These are phyloP conservation scores for Cheirogaleus major DNA, from an alignment of 2,797 vertebrate genomes.

Conservation along the genomic window DNA sequence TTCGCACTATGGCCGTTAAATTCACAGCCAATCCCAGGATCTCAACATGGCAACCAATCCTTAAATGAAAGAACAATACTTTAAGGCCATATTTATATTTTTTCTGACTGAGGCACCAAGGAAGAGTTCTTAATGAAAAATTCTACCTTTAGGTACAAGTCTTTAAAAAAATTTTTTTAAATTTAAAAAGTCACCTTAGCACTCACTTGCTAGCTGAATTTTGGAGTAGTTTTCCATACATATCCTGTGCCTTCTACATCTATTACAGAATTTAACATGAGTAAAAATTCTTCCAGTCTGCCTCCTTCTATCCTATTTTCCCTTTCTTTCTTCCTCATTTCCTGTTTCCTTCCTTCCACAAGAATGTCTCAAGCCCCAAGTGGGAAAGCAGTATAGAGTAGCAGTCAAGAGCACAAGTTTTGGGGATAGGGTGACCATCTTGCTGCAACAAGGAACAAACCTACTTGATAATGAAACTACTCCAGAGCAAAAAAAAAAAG, in stretches of 20 bases:
- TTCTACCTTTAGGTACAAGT: background rate
- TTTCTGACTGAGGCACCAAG: background rate
- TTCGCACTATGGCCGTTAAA: background rate
- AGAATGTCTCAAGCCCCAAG: background rate
- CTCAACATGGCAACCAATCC: background rate
- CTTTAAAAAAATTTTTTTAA: background rate
- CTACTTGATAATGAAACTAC: background rate
- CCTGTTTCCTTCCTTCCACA: background rate
- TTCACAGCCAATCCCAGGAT: background rate
- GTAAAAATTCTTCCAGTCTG: background rate
- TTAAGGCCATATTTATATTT: background rate
- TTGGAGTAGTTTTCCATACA: background rate
- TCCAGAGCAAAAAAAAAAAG: background rate
- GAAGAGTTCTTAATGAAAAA: background rate
- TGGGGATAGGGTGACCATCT: background rate
- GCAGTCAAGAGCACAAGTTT: accelerated
- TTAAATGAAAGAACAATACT: background rate
- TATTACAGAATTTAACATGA: background rate
- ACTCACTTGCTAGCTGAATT: background rate
- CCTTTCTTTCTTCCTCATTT: background rate
- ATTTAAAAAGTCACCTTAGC: background rate
- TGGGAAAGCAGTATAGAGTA: background rate
- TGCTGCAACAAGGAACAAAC: background rate
- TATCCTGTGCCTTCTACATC: too few species aligned
- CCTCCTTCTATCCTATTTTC: too few species aligned